Base-by-base conservation (phyloP, 2,888 invertebrate genomes). In the Drosophila nigricruria region DNA sequence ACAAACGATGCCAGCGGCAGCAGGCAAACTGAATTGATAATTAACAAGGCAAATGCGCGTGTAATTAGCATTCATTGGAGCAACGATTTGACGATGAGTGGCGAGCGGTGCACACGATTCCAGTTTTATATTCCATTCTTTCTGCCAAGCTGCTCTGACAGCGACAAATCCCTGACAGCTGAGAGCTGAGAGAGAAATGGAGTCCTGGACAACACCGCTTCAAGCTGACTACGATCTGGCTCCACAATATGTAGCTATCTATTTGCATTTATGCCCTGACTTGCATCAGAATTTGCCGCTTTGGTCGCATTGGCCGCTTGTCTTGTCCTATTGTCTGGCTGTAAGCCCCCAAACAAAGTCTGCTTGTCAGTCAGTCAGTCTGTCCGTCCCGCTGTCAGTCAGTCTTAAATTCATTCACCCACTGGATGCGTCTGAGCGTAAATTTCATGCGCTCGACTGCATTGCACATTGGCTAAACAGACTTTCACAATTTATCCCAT, bases 41-140 rank as follows among this genome's bases (percentile, higher is more conserved):
- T 91, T 90, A 91, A 86, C 90, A 89, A 81, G 86, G 86, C 77
- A 84, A 90, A 91, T 89, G 89, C 74, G 87, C 81, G 78, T 79
- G 80, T 90, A 83, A 90, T 89, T 90, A 89, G 82, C 84, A 90
- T 91, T 88, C 89, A 88, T 85, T 75, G 82, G 74, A 77, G 79
- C 76, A 65, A 61, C 53, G 61, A 73, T 49, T 63, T 61, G n/a
- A n/a, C n/a, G n/a, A n/a, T n/a, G 45, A 45, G 16, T 38, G 12
- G 36, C 30, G 36, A 12, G 45, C 30, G 56, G 50, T 59, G 70
- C 69, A 62, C 57, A 54, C 38, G 38, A 59, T 50, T 56, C 47
- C 20, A 47, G 27, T n/a, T 2, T 27, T 47, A 38, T 38, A 43
- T 32, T 32, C 18, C 18, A 32, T 16, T 63, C 18, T 30, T 36